Evolutionary conservation across 2,113 vertebrate genomes (phyloP).

Genomic region (Percopsis transmontana): DNA sequence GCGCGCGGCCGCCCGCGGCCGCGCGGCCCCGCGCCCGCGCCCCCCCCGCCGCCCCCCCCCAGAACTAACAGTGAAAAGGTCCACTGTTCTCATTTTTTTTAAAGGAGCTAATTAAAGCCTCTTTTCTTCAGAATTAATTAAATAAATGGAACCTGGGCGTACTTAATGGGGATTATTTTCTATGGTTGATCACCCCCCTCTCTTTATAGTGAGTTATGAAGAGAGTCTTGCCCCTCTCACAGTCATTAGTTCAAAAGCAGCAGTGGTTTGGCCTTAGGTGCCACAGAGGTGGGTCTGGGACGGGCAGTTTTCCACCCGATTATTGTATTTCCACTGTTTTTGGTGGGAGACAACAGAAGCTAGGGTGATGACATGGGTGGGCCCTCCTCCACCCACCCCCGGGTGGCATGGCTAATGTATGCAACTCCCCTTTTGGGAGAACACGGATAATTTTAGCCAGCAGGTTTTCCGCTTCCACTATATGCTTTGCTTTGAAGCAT

Average conservation of each 20-base stretch:
- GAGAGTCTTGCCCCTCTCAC: slow-evolving; percentile 22
- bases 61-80: slow-evolving; percentile 26
- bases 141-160: slow-evolving; percentile 26
- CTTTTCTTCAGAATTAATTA: slow-evolving; percentile 26
- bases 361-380: slow-evolving; percentile 53
- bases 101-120: slow-evolving; percentile 45
- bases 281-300: slow-evolving; percentile 49
- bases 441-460: slow-evolving; percentile 49
- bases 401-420: neutral
- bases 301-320: slow-evolving; percentile 61
- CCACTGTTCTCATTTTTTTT: slow-evolving; percentile 26
- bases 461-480: slow-evolving; percentile 30
- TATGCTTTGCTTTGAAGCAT: slow-evolving; percentile 5
- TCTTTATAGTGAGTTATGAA: slow-evolving; percentile 22
- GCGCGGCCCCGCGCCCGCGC: too few species aligned
- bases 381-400: neutral
- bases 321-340: slow-evolving; percentile 69
- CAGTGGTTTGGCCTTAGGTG: slow-evolving; percentile 10
- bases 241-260: slow-evolving; percentile 46
- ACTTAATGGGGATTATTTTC: slow-evolving; percentile 26
- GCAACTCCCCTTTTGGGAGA: slow-evolving; percentile 18
- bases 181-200: slow-evolving; percentile 36
- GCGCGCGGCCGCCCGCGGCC: too few species aligned
- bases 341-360: slow-evolving; percentile 58
- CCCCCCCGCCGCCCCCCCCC: too few species aligned